Conservation (phyloP, 1,140 invertebrate species). For the Planococcus citri region DNA sequence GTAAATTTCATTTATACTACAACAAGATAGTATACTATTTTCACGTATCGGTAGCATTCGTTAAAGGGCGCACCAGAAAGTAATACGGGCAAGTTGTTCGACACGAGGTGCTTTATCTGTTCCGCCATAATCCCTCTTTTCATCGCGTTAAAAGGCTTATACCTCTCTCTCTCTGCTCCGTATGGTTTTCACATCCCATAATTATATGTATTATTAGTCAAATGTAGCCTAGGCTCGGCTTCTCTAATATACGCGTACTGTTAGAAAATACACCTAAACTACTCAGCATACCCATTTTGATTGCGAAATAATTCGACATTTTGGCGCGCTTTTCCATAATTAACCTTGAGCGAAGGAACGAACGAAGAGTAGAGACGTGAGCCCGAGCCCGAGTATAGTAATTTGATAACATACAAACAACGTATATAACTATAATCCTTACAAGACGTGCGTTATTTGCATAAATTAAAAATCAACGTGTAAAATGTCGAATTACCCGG, state of each 20-base stretch:
- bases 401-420: not conserved
- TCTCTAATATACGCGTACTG: too few relatives aligned
- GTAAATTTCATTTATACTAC: too few relatives aligned
- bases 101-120: slow-evolving; percentile 1
- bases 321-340: not conserved
- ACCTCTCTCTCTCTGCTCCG: too few relatives aligned
- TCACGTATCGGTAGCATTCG: too few relatives aligned
- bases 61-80: not conserved
- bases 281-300: too few relatives aligned
- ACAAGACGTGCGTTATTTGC: not conserved
- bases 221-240: too few relatives aligned
- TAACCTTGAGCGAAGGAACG: not conserved
- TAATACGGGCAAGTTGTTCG: not conserved
- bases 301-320: not conserved
- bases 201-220: too few relatives aligned
- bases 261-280: too few relatives aligned
- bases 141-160: not conserved
- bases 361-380: too few relatives aligned
- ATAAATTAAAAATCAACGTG: not conserved
- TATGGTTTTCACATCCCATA: too few relatives aligned
- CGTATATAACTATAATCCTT: not conserved
- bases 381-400: not conserved
- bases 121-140: not conserved
- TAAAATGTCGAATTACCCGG: not conserved
- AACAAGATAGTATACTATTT: too few relatives aligned